Evolutionary conservation across 2,797 vertebrate genomes (phyloP).

Genomic region (Mastacembelus armatus): DNA sequence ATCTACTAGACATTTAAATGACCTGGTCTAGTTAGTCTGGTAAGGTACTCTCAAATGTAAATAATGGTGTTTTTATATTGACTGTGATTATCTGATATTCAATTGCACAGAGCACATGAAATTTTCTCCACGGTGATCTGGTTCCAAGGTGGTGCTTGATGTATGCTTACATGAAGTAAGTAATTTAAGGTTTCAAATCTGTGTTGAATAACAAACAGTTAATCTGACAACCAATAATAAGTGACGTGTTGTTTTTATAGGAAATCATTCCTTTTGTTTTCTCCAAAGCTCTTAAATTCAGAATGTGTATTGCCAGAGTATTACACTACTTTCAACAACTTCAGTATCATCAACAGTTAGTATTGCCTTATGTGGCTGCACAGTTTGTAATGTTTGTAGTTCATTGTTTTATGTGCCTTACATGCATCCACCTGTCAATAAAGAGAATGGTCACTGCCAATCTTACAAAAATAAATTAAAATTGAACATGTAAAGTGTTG

Average conservation of each 20-base stretch:
- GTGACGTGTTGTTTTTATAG: conserved; percentile 64
- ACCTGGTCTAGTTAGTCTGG: conserved; percentile 72
- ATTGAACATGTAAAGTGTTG: conserved; percentile 76
- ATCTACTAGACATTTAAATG: conserved; percentile 70
- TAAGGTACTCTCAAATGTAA: conserved; percentile 78
- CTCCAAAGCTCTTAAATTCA: conserved; percentile 77
- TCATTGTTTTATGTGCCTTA: conserved; percentile 92
- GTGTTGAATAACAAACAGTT: conserved; percentile 57
- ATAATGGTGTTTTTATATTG: conserved; percentile 76
- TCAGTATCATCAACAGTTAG: no score
- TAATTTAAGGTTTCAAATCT: conserved; percentile 54
- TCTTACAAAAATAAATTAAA: conserved; percentile 81
- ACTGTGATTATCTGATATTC: conserved; percentile 68
- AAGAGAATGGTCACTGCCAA: conserved; percentile 90
- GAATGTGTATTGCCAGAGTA: conserved; percentile 77
- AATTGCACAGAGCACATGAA: conserved; percentile 69
- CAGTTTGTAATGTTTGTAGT: conserved; percentile 75
- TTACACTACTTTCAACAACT: conserved; percentile 80
- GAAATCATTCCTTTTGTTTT: conserved; percentile 67
- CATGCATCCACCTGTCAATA: conserved; percentile 85
- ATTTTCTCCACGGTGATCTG: conserved; percentile 54
- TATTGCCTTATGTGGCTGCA: conserved; percentile 63
- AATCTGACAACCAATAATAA: conserved; percentile 68
- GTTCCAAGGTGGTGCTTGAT: conserved; percentile 71
- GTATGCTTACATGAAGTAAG: conserved; percentile 60